A percentile compares a stretch with the other conserved stretches of the same genome.
phyloP scores from a whole-genome alignment of 2,888 invertebrate genomes.

The Helicoverpa assulta region DNA sequence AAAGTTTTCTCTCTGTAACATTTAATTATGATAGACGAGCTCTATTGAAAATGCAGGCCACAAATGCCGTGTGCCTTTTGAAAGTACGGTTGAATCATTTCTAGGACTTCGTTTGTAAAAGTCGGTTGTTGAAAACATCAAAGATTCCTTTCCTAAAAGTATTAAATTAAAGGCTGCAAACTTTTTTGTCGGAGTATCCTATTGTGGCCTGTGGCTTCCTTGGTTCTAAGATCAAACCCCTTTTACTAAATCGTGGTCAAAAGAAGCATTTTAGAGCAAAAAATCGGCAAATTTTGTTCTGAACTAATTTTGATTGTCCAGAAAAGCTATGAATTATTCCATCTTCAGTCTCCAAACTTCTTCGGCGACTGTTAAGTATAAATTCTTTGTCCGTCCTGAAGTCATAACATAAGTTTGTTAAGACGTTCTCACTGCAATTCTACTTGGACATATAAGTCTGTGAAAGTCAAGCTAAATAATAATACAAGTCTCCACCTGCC shows the following conservation, averaged over 20 bases:
- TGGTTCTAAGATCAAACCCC: background rate
- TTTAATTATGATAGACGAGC: slow-evolving; percentile 27
- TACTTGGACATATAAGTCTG: slow-evolving; percentile 2
- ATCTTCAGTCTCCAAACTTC: slow-evolving; percentile 18
- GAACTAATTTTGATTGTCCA: too few relatives aligned
- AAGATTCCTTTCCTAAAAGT: slow-evolving; percentile 11
- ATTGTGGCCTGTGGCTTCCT: background rate
- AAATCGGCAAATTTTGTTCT: too few relatives aligned
- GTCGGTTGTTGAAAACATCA: slow-evolving; percentile 2
- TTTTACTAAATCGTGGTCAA: too few relatives aligned
- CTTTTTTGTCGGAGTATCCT: background rate
- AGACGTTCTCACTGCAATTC: slow-evolving; percentile 16
- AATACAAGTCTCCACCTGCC: too few relatives aligned
- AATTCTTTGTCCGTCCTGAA: slow-evolving; percentile 27
- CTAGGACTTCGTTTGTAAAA: slow-evolving; percentile 7
- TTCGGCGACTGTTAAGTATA: slow-evolving; percentile 18
- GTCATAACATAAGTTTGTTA: slow-evolving; percentile 23
- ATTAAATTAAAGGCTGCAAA: background rate
- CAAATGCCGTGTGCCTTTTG: slow-evolving; percentile 13
- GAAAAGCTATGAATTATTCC: background rate
- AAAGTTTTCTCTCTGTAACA: slow-evolving; percentile 9
- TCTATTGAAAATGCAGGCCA: slow-evolving; percentile 12
- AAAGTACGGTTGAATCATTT: slow-evolving; percentile 11
- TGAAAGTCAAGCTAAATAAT: slow-evolving; percentile 3
- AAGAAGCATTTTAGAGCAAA: too few relatives aligned